Base-by-base conservation (phyloP, 2,113 vertebrate genomes). In the Pachycephala philippinensis region DNA sequence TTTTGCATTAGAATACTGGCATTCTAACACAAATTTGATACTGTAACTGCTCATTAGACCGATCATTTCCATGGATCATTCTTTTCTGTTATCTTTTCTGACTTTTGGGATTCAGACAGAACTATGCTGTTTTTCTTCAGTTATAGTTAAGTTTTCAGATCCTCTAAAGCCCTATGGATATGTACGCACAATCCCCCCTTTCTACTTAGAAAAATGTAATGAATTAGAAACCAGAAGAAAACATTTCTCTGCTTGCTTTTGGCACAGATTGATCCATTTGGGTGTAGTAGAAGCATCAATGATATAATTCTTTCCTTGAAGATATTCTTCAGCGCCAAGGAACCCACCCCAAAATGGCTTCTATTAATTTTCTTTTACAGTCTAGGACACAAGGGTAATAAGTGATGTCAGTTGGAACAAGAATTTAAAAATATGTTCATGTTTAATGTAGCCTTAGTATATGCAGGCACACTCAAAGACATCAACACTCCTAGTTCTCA, bases 211-310 rank as follows among this genome's bases (percentile, higher is more conserved):
- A 74, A 77, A 70, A 35, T 7, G 10, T 57, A 74, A 61, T 33
- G 2, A 50, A 79, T 60, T 72, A 56, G 47, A 78, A 64, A 42
- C 39, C 28, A 52, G 44, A 87, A 80, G 23, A 82, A 84, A n/a
- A 15, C 5, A 70, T 57, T 89, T 47, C 21, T 76, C 20, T 84
- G 39, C 49, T 91, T 75, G 65, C 40, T 79, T 94, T 85, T 94
- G 53, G 77, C 49, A 86, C 30, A 66, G 47, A 65, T 30, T 33
- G 20, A 69, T 87, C 89, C 18, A 65, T 79, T 65, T 50, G 66
- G 44, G 31, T 47, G 53, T 47, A 87, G 54, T 6, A 87, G 44
- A 91, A 66, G 14, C 4, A 18, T 33, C 44, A 52, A 26, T 84
- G 27, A 76, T 12, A 56, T 52, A 84, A 84, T 68, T 50, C 14